Conservation (phyloP, 2,113 vertebrate genomes). For the Peromyscus maniculatus region DNA sequence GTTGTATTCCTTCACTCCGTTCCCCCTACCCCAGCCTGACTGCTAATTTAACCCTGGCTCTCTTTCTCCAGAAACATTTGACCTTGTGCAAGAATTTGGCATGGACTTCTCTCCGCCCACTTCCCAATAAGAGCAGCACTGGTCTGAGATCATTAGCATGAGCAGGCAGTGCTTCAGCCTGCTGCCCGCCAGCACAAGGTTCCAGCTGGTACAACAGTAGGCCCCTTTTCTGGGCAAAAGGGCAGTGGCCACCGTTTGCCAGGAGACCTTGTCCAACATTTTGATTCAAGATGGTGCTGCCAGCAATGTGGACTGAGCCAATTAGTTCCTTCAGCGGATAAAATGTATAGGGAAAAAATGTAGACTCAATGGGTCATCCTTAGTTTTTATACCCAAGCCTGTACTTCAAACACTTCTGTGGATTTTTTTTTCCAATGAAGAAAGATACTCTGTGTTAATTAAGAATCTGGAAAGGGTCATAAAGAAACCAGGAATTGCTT, state of each 20-base stretch:
- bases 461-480: constrained; percentile 53
- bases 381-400: background rate
- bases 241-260: constrained; percentile 38
- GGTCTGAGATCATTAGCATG: constrained; percentile 70
- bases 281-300: constrained; percentile 67
- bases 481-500: constrained; percentile 53
- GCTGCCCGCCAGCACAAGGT: constrained; percentile 35
- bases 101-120: constrained; percentile 31
- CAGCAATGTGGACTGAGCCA: constrained; percentile 25
- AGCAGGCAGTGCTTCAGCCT: constrained; percentile 19
- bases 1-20: constrained; percentile 50
- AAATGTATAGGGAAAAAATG: background rate
- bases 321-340: constrained; percentile 40
- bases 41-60: constrained; percentile 73
- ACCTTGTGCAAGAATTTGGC: constrained; percentile 81
- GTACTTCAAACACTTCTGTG: constrained; percentile 32
- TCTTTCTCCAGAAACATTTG: constrained; percentile 74
- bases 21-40: constrained; percentile 62
- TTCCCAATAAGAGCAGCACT: constrained; percentile 53
- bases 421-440: constrained; percentile 33
- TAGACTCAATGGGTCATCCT: background rate
- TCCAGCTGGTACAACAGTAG: constrained; percentile 40
- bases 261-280: constrained; percentile 69
- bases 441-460: constrained; percentile 23
- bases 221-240: constrained; percentile 35